Percentiles rank a stretch among this genome's conserved stretches.
Conservation (phyloP, 2,888 invertebrate genomes). For the Temnothorax unifasciatus region DNA sequence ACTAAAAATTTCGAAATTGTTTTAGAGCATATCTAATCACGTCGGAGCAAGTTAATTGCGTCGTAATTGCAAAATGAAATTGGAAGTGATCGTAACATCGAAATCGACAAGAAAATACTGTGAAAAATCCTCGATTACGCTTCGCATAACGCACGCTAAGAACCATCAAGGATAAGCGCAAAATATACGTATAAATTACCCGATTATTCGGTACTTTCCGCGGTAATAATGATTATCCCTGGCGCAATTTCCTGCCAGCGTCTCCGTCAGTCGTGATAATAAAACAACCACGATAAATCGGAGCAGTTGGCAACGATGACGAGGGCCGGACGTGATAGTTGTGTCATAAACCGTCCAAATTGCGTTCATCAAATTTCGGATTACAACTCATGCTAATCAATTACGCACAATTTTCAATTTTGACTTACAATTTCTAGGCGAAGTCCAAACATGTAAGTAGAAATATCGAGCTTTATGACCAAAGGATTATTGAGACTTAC, state of each 20-base stretch:
- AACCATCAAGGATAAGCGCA: constrained; percentile 51
- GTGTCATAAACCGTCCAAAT: too few relatives aligned
- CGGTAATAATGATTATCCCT: constrained; percentile 50
- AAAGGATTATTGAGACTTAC: constrained; percentile 61
- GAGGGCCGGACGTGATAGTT: neutral
- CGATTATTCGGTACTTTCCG: constrained; percentile 41
- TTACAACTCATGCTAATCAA: constrained; percentile 26
- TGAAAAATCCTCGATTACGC: constrained; percentile 58
- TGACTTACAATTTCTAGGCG: constrained; percentile 59
- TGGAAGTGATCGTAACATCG: constrained; percentile 33
- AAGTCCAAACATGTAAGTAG: constrained; percentile 34
- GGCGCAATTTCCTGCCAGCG: constrained; percentile 50
- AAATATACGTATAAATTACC: constrained; percentile 42
- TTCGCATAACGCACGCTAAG: constrained; percentile 57
- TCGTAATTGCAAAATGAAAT: constrained; percentile 39
- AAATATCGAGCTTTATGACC: neutral
- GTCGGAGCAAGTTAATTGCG: neutral
- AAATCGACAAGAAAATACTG: constrained; percentile 1
- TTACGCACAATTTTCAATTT: neutral
- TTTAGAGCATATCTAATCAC: neutral
- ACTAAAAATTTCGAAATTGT: neutral
- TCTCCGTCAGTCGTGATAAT: constrained; percentile 23
- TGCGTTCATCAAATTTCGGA: constrained; percentile 38
- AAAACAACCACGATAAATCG: constrained; percentile 43
- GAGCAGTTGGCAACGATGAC: constrained; percentile 29